Percentiles rank a stretch among this genome's conserved stretches.
phyloP scores from a whole-genome alignment of 2,888 invertebrate species.

The Drosophila eohydei region DNA sequence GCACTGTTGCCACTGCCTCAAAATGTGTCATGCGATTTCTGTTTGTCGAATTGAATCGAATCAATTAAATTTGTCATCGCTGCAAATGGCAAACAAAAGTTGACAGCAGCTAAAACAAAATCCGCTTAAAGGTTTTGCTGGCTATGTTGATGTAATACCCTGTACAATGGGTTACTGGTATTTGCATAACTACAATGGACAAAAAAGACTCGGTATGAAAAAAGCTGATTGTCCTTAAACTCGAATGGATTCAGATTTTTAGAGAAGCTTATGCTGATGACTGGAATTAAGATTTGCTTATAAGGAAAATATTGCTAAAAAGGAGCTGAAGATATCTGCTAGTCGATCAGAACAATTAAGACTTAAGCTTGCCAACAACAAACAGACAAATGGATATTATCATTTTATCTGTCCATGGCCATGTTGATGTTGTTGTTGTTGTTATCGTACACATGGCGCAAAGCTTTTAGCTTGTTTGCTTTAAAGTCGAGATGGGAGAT shows the following conservation, averaged over 20 bases:
- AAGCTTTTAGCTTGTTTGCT: conserved; percentile 68
- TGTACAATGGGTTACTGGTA: not conserved
- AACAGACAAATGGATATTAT: conserved; percentile 78
- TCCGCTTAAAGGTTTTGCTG: conserved; percentile 68
- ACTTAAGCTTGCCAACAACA: conserved; percentile 36
- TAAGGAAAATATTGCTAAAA: not conserved
- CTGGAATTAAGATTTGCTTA: no score
- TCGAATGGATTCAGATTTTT: no score
- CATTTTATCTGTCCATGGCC: conserved; percentile 70
- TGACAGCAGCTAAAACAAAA: conserved; percentile 67
- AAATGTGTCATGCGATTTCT: conserved; percentile 43
- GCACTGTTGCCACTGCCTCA: conserved; percentile 13
- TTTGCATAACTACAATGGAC: not conserved
- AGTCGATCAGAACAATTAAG: not conserved
- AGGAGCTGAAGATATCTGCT: not conserved
- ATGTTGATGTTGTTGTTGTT: conserved; percentile 51
- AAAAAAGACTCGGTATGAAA: not conserved
- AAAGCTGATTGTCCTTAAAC: not conserved
- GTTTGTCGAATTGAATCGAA: conserved; percentile 57
- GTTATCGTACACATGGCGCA: conserved; percentile 54
- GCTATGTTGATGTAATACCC: conserved; percentile 23
- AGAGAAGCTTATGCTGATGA: not conserved
- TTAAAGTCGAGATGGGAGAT: conserved; percentile 36
- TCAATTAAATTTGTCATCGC: conserved; percentile 70
- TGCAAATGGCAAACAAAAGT: conserved; percentile 66